Percentiles rank a stretch among this genome's conserved stretches.
These are phyloP conservation scores for Megathymus violae DNA, from an alignment of 1,140 invertebrate genomes.

Conservation along the genomic window DNA sequence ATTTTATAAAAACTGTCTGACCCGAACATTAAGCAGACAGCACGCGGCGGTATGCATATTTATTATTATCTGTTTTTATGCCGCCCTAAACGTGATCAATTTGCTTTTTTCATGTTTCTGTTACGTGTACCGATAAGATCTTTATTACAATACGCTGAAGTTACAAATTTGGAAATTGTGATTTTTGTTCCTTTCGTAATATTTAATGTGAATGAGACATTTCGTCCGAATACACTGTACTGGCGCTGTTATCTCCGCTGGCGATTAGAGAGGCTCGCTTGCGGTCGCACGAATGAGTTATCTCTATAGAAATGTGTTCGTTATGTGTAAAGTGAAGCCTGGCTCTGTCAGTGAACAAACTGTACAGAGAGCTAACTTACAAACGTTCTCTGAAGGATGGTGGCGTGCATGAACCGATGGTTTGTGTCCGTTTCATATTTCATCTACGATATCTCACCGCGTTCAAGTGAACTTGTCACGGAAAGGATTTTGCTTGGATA, in stretches of 20 bases:
- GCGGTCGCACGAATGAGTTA: conserved; percentile 34
- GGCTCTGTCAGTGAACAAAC: conserved; percentile 13
- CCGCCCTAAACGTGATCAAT: conserved; percentile 35
- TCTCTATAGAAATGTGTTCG: conserved; percentile 55
- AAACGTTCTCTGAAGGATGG: too few species aligned
- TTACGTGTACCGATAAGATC: conserved; percentile 13
- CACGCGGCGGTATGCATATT: conserved; percentile 5
- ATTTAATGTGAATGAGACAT: conserved; percentile 6
- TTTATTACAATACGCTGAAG: background rate
- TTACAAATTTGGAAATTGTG: too few species aligned
- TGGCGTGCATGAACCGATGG: too few species aligned
- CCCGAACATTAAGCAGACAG: conserved; percentile 19
- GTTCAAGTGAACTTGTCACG: too few species aligned
- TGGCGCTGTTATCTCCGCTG: conserved; percentile 7
- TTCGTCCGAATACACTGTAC: conserved; percentile 13
- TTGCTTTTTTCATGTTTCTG: conserved; percentile 23
- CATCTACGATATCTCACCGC: too few species aligned
- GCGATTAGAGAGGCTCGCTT: too few species aligned
- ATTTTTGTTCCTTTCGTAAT: background rate
- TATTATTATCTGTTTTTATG: conserved; percentile 10
- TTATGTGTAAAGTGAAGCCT: conserved; percentile 60
- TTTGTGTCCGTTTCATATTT: too few species aligned
- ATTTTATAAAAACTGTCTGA: conserved; percentile 22
- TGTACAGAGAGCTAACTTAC: too few species aligned
- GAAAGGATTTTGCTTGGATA: too few species aligned